A percentile compares a stretch with the other conserved stretches of the same genome.
Evolutionary conservation across 2,888 invertebrate genomes (phyloP).

Genomic region (Drosophila multiciliata): DNA sequence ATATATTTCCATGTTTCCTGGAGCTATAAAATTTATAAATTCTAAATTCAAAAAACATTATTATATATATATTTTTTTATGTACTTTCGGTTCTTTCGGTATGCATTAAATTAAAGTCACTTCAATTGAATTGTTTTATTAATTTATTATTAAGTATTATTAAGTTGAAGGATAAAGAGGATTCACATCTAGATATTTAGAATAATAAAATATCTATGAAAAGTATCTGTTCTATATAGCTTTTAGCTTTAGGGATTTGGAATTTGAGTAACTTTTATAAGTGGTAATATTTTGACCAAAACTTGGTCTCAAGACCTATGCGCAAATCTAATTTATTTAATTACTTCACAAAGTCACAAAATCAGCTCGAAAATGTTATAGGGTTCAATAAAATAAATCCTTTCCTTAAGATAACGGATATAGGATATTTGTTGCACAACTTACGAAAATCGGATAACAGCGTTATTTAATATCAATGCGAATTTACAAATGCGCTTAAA

Average conservation of each 20-base stretch:
- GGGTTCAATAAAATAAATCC: background rate
- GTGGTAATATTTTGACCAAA: background rate
- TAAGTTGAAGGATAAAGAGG: background rate
- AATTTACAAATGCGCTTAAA: background rate
- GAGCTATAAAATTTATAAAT: conserved; percentile 10
- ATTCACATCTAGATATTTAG: background rate
- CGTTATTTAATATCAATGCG: background rate
- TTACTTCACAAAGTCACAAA: too few relatives aligned
- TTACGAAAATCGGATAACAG: background rate
- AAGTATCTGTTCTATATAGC: background rate
- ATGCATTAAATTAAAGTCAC: conserved; percentile 7
- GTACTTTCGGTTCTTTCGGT: conserved; percentile 12
- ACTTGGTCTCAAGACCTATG: background rate
- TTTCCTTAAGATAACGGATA: background rate
- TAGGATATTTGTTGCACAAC: background rate
- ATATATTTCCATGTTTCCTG: background rate
- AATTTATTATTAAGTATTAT: background rate
- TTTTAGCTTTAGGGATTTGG: background rate
- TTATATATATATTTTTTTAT: background rate
- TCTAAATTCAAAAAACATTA: conserved; percentile 6
- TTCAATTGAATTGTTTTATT: background rate
- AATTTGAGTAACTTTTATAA: background rate
- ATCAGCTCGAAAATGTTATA: background rate
- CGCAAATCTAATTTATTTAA: background rate
- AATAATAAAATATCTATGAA: background rate